These are phyloP conservation scores for Mesitornis unicolor DNA, from an alignment of 2,113 vertebrate species.

Conservation along the genomic window DNA sequence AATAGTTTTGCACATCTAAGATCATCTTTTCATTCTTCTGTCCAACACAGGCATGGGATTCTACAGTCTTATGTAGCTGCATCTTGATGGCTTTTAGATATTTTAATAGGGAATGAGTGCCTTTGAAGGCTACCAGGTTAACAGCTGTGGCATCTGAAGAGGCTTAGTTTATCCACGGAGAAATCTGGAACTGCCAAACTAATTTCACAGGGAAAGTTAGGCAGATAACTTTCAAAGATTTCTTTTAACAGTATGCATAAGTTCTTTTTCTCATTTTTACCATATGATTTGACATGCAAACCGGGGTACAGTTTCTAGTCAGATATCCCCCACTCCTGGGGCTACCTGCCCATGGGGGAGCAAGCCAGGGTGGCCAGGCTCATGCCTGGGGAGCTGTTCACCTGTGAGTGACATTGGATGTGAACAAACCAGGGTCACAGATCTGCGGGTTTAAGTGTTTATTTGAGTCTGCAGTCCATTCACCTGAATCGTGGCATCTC, in stretches of 20 bases:
- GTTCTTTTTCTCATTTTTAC: neutral
- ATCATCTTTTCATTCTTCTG: neutral
- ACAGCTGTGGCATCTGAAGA: neutral
- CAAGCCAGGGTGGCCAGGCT: neutral
- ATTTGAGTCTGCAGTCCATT: neutral
- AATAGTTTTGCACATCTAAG: neutral
- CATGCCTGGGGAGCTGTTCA: rapidly evolving
- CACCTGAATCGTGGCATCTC: rapidly evolving
- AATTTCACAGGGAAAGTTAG: neutral
- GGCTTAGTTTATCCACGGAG: neutral
- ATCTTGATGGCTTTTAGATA: neutral
- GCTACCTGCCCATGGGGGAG: rapidly evolving
- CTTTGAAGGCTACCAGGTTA: neutral
- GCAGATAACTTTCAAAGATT: neutral
- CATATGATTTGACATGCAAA: rapidly evolving
- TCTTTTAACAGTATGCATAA: neutral
- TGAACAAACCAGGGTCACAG: neutral
- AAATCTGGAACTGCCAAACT: neutral
- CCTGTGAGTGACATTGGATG: rapidly evolving
- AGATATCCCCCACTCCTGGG: neutral
- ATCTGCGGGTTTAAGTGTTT: neutral
- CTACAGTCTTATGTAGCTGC: neutral
- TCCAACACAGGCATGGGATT: neutral
- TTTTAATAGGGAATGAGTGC: neutral
- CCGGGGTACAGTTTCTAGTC: neutral